Percentiles rank a stretch among this genome's conserved stretches.
Conservation (phyloP, 1,140 invertebrate species). For the Temnothorax curvispinosus region DNA sequence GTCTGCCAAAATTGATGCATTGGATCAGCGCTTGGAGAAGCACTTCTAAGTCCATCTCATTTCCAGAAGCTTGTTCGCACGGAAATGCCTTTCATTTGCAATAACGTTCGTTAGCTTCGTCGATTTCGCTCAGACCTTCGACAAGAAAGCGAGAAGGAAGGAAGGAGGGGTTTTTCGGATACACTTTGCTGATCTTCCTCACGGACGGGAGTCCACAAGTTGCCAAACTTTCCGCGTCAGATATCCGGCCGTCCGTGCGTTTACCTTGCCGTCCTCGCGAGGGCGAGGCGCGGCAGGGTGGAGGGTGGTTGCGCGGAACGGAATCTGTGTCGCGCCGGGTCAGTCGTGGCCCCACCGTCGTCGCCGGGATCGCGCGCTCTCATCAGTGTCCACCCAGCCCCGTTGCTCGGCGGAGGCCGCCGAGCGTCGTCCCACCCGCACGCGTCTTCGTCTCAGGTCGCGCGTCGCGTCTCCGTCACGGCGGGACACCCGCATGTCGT, state of each 20-base stretch:
- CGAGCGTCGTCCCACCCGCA: constrained; percentile 5
- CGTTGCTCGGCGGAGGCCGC: constrained; percentile 52
- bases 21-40: neutral
- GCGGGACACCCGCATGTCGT: neutral
- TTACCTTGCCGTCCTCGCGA: constrained; percentile 23
- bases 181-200: neutral
- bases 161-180: neutral
- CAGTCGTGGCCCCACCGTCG: constrained; percentile 10
- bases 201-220: neutral
- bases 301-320: constrained; percentile 31
- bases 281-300: constrained; percentile 6
- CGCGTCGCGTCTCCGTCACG: constrained; percentile 34
- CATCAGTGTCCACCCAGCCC: constrained; percentile 72
- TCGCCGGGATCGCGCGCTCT: constrained; percentile 51
- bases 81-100: neutral
- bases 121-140: neutral
- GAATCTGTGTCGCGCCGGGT: constrained; percentile 78
- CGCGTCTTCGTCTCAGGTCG: constrained; percentile 11
- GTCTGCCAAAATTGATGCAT: neutral
- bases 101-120: neutral
- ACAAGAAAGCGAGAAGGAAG: neutral
- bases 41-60: neutral
- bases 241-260: constrained; percentile 7
- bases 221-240: neutral
- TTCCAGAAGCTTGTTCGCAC: neutral